Percentiles rank a stretch among this genome's conserved stretches.
Conservation (phyloP, 1,140 invertebrate genomes). For the Drosophila auraria region DNA sequence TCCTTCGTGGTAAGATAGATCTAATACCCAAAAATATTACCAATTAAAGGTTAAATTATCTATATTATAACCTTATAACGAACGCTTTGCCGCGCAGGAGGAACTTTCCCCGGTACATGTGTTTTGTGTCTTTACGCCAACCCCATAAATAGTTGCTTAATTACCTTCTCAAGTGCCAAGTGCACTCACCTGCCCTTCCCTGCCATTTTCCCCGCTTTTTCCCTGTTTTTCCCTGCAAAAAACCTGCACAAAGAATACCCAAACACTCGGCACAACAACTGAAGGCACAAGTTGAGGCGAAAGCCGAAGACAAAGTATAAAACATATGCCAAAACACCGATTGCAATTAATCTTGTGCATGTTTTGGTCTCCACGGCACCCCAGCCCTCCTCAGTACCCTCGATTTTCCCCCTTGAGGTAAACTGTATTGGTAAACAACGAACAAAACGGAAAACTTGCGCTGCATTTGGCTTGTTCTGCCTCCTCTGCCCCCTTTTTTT, state of each 20-base stretch:
- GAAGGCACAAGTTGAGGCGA: conserved; percentile 2
- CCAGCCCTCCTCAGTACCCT: neutral
- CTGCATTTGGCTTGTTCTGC: conserved; percentile 40
- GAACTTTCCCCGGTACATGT: conserved; percentile 46
- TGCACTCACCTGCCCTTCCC: conserved; percentile 24
- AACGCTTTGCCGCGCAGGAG: neutral
- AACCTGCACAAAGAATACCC: conserved; percentile 50
- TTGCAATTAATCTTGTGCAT: conserved; percentile 83
- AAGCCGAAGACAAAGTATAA: conserved; percentile 55
- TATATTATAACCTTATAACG: neutral
- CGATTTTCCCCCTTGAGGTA: neutral
- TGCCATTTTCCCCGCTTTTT: neutral
- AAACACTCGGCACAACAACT: conserved; percentile 27
- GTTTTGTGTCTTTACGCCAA: conserved; percentile 45
- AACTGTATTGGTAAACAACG: conserved; percentile 76
- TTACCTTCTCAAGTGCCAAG: conserved; percentile 75
- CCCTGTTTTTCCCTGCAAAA: conserved; percentile 11
- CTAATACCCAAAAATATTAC: no score
- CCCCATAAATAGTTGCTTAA: conserved; percentile 79
- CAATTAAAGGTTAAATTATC: neutral
- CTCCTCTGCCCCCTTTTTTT: neutral
- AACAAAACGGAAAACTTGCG: conserved; percentile 56
- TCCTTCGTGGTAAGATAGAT: no score
- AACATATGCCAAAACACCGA: conserved; percentile 83
- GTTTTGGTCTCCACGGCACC: conserved; percentile 24